Base-by-base conservation (phyloP, 2,888 invertebrate species). In the Tribolium freemani region DNA sequence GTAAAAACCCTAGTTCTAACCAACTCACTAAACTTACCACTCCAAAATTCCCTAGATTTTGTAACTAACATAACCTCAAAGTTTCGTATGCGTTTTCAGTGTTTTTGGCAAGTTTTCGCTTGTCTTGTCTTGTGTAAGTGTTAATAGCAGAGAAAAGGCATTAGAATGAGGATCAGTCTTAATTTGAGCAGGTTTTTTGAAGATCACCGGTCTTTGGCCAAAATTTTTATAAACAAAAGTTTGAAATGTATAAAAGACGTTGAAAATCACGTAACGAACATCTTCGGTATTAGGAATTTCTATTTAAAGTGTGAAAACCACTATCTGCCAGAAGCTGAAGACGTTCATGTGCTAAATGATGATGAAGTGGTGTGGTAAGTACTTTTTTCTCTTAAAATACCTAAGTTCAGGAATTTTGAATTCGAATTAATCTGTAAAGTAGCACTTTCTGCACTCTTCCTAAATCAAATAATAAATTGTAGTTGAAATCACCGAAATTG, bases 321-420 rank as follows among this genome's bases (percentile, higher is more conserved):
- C 48, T 84, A 83, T 75, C 73, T 87, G 48, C 86, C 87, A 1
- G 81, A 85, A 1, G 79, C 73, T 10, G 86, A 86, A 72, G 86
- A 87, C 71, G 79, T 85, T 11, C 79, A 79, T n/a, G 67, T 81
- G n/a, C 61, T 83, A 20, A 75, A 80, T 9, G 75, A 75, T 63
- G 79, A 78, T 45, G 80, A 81, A 57, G 60, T 76, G 54, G 71
- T 82, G 21, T 71, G 75, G 81, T 82, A 16, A 45, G 53, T 2
- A 45, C 0, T 45, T 10, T 45, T 6, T 45, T 45, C n/a, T 16
- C 16, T 16, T 16, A 16, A 16, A 16, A 2, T 16, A 1, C 2
- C 1, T 16, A 16, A 16, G 16, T 2, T 16, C 16, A 1, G 16
- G 16, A 16, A 16, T 16, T 16, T 2, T 16, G 16, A 16, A 16